Conservation (phyloP, 2,888 invertebrate genomes). For the Sphaeridia pumilis region DNA sequence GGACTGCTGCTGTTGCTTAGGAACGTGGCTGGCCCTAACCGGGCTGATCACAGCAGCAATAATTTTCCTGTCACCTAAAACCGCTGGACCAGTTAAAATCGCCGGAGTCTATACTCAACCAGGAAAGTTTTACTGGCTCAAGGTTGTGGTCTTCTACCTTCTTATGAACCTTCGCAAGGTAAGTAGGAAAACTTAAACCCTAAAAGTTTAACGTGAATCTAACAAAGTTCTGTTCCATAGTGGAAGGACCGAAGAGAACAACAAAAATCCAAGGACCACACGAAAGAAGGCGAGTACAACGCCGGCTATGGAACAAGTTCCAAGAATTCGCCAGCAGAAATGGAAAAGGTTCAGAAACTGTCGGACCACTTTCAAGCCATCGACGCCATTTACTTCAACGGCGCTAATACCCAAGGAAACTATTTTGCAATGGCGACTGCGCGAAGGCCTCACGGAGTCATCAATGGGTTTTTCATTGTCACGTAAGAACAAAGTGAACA, state of each 20-base stretch:
- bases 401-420: conserved; percentile 49
- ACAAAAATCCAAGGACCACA: conserved; percentile 23
- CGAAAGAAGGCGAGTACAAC: conserved; percentile 28
- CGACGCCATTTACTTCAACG: conserved; percentile 55
- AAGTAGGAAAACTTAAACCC: conserved; percentile 24
- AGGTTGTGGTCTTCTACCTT: conserved; percentile 48
- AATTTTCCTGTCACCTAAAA: conserved; percentile 14
- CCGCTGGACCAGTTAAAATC: conserved; percentile 43
- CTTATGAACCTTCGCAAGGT: conserved; percentile 49
- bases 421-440: conserved; percentile 52
- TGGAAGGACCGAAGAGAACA: conserved; percentile 33
- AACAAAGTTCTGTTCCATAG: conserved; percentile 20
- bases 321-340: conserved; percentile 37
- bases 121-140: conserved; percentile 53
- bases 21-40: conserved; percentile 7
- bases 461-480: conserved; percentile 53
- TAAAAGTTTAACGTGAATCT: neutral
- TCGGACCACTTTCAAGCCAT: conserved; percentile 51
- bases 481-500: no score
- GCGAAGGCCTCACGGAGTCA: conserved; percentile 46
- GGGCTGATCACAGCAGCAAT: neutral
- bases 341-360: conserved; percentile 50
- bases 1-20: conserved; percentile 12
- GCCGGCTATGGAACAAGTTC: conserved; percentile 38
- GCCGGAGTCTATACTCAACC: conserved; percentile 50